These are phyloP conservation scores for Trigoniulus corallinus DNA, from an alignment of 1,140 invertebrate species.

Conservation along the genomic window DNA sequence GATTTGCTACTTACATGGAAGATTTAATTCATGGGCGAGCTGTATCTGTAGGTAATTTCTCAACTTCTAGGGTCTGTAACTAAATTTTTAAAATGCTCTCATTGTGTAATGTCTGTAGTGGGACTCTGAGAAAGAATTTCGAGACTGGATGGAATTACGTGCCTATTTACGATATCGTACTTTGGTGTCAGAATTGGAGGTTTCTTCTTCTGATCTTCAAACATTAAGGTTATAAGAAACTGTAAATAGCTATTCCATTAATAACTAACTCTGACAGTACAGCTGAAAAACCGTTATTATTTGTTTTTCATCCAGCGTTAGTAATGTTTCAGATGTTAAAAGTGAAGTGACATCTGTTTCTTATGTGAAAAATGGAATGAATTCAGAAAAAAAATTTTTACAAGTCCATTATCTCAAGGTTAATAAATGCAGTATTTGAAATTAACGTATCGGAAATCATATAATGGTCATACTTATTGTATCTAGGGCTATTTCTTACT, in stretches of 20 bases:
- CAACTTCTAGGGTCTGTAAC: not conserved
- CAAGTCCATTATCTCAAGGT: conserved; percentile 30
- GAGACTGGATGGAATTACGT: conserved; percentile 3
- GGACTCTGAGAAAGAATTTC: conserved; percentile 3
- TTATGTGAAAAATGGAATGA: conserved; percentile 32
- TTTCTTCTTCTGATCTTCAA: not conserved
- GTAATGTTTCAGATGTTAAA: too few relatives aligned
- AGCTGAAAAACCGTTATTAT: too few relatives aligned
- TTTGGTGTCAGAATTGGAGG: conserved; percentile 5
- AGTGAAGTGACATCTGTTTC: too few relatives aligned
- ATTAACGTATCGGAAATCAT: too few relatives aligned
- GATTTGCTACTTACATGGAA: conserved; percentile 30
- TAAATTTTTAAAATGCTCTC: too few relatives aligned
- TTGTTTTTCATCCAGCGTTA: too few relatives aligned
- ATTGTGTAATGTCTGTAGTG: not conserved
- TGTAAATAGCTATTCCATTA: too few relatives aligned
- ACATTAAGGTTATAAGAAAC: too few relatives aligned
- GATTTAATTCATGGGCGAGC: conserved; percentile 22
- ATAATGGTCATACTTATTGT: conserved; percentile 1
- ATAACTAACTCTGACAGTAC: too few relatives aligned
- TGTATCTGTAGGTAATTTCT: conserved; percentile 10
- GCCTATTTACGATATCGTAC: conserved; percentile 17
- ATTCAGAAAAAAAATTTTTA: conserved; percentile 27
- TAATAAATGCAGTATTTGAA: not conserved
- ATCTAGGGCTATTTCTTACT: conserved; percentile 29